These are phyloP conservation scores for Acrossocheilus wenchowensis DNA, from an alignment of 2,797 vertebrate genomes.

Conservation along the genomic window DNA sequence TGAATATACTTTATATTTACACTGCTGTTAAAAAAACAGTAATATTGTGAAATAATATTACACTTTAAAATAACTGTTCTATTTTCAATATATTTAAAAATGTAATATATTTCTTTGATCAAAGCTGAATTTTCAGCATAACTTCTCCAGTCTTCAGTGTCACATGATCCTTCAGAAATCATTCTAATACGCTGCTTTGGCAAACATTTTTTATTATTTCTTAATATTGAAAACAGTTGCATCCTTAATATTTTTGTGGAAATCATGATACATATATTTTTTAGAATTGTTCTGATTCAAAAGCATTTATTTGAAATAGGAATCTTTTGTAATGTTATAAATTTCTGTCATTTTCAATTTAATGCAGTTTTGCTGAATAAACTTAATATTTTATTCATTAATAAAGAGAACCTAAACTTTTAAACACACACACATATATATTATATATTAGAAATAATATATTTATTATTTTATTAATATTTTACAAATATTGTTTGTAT, in stretches of 20 bases:
- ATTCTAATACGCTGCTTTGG: background rate
- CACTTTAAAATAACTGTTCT: background rate
- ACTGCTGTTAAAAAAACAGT: background rate
- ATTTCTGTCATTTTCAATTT: background rate
- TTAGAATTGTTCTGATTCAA: background rate
- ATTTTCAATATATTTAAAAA: background rate
- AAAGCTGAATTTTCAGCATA: background rate
- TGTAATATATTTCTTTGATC: background rate
- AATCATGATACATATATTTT: background rate
- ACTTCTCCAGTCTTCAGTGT: background rate
- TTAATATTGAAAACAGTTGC: background rate
- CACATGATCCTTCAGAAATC: background rate
- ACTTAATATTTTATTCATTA: too few species aligned
- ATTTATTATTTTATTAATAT: background rate
- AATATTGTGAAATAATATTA: background rate
- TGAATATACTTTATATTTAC: background rate
- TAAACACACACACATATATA: background rate
- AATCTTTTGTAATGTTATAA: background rate
- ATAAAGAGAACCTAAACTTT: background rate
- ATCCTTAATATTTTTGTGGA: background rate
- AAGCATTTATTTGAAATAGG: background rate
- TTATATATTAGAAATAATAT: background rate
- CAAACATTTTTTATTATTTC: background rate
- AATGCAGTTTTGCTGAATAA: background rate
- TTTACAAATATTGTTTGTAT: background rate